phyloP scores from a whole-genome alignment of 2,113 vertebrate species.

The Mugil cephalus region DNA sequence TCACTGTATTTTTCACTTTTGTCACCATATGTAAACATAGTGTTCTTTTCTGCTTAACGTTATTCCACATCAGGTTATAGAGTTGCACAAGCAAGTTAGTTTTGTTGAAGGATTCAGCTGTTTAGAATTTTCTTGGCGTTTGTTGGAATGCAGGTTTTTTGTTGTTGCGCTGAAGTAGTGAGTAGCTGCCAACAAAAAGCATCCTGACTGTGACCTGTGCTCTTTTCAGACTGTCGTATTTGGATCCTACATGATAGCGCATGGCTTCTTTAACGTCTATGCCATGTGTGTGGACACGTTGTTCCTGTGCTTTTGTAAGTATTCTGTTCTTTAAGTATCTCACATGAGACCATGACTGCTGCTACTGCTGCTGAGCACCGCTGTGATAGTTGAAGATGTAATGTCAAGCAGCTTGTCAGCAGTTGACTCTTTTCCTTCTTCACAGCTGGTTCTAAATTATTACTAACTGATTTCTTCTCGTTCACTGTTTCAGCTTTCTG shows the following conservation, averaged over 20 bases:
- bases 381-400: background rate
- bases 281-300: slow-evolving; percentile 98
- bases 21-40: background rate
- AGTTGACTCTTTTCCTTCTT: slow-evolving; percentile 1
- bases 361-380: background rate
- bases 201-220: slow-evolving; percentile 29
- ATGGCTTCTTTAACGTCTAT: slow-evolving; percentile 97
- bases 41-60: background rate
- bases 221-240: slow-evolving; percentile 89
- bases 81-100: slow-evolving; percentile 1
- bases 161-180: background rate
- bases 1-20: no score
- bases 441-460: background rate
- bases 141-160: background rate
- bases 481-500: slow-evolving; percentile 13
- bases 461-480: background rate
- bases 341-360: background rate
- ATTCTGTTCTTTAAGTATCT: slow-evolving; percentile 39
- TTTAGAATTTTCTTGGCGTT: background rate
- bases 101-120: background rate
- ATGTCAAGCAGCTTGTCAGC: background rate
- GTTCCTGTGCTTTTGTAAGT: slow-evolving; percentile 99
- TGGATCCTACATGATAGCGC: slow-evolving; percentile 93
- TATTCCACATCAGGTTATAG: background rate
- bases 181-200: background rate